Evolutionary conservation across 2,113 vertebrate species (phyloP).

Genomic region (Gallinago jamesoni): DNA sequence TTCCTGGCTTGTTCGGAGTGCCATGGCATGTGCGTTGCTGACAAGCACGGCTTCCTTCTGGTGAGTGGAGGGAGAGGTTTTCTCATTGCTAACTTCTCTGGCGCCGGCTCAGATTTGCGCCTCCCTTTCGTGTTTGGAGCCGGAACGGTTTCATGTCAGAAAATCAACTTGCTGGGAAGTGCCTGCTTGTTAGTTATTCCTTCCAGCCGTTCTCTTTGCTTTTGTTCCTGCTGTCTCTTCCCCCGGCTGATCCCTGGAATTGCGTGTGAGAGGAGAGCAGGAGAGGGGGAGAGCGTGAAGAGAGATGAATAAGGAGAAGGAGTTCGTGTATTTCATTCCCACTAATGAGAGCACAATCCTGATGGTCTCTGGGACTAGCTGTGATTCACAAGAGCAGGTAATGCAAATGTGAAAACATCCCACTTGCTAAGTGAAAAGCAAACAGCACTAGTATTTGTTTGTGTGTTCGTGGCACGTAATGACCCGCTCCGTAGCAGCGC

Average conservation of each 20-base stretch:
- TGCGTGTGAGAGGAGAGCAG: background rate
- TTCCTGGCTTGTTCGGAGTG: background rate
- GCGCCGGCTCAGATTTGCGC: background rate
- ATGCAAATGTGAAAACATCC: background rate
- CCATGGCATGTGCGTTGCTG: conserved; percentile 62
- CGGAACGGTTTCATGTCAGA: background rate
- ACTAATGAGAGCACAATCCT: background rate
- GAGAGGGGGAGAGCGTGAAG: background rate
- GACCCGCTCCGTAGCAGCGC: background rate
- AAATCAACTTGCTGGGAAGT: background rate
- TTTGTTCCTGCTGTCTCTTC: background rate
- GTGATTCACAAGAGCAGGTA: conserved; percentile 32
- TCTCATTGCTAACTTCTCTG: background rate
- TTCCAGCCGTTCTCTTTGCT: background rate
- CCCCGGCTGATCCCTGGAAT: background rate
- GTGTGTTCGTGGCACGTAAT: background rate
- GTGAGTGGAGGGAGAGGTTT: conserved; percentile 34
- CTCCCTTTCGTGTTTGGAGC: background rate
- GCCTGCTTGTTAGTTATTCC: background rate
- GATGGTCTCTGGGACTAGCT: background rate
- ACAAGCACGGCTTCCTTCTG: conserved; percentile 4
- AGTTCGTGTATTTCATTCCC: background rate
- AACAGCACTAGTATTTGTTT: background rate
- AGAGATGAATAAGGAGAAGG: background rate
- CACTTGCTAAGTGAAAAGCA: background rate